Percentiles rank a stretch among this genome's conserved stretches.
Evolutionary conservation across 2,797 vertebrate species (phyloP).

Genomic region (Chelonia mydas): DNA sequence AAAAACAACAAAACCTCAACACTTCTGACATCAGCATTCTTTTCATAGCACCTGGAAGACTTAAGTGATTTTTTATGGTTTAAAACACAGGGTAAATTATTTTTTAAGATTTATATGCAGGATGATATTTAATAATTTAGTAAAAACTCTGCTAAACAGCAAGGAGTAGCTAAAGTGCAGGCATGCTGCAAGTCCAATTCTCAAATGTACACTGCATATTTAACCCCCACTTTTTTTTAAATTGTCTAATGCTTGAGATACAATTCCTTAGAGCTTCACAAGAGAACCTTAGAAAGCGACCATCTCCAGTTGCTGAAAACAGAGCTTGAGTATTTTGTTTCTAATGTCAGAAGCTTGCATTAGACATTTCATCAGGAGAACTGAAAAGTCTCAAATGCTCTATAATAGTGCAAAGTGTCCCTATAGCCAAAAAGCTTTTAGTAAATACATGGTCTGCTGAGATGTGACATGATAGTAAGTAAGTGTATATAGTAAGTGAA

Average conservation of each 20-base stretch:
- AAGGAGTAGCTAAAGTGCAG: conserved; percentile 14
- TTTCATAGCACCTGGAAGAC: conserved; percentile 57
- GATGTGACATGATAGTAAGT: not conserved
- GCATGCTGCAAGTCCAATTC: not conserved
- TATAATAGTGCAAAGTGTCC: not conserved
- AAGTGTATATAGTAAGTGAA: too few relatives aligned
- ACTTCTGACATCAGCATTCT: conserved; percentile 52
- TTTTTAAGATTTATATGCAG: conserved; percentile 59
- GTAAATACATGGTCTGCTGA: not conserved
- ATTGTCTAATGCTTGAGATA: not conserved
- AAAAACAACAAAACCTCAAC: not conserved
- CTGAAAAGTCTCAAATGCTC: not conserved
- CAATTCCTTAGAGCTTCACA: not conserved
- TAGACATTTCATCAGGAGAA: not conserved
- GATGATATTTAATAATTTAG: conserved; percentile 70
- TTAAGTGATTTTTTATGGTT: conserved; percentile 40
- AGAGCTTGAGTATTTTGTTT: not conserved
- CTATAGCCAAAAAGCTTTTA: not conserved
- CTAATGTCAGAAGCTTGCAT: not conserved
- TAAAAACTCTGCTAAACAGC: conserved; percentile 26
- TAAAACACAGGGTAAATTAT: conserved; percentile 62
- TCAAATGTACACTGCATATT: not conserved
- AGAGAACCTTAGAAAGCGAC: not conserved
- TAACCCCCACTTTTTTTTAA: not conserved
- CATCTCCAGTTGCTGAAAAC: not conserved